Evolutionary conservation across 1,140 invertebrate genomes (phyloP), one percentile per base, ranked within the genome.

Genomic region (Bombyx mori): DNA sequence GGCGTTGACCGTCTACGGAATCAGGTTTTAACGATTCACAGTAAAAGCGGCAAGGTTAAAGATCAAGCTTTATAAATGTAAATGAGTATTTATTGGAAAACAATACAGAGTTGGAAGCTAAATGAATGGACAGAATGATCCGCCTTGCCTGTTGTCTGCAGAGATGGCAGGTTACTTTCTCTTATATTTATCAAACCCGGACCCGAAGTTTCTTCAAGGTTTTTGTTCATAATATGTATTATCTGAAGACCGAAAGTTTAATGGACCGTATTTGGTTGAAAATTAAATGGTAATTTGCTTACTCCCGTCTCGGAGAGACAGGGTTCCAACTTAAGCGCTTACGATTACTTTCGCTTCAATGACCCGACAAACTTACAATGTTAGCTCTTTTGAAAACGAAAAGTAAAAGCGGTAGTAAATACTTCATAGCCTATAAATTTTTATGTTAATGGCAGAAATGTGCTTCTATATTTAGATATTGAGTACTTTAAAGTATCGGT

Each of bases 161-260:
- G 45, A 63, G 71, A 78, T 77, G 73, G 77, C 69, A 77, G 70
- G 69, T 58, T 66, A 79, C 80, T 83, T 83, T 83, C 80, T 83
- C 80, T 77, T 61, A 48, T 56, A 68, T 63, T 55, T 65, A 61
- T 62, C 62, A 61, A 60, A 75, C 73, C 77, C 78, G 77, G 78
- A 79, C 77, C 65, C 61, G 58, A 67, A 52, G 63, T 60, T 74
- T 73, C 73, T 72, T 79, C 69, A 81, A 79, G 79, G 75, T 81
- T 83, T 83, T 80, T 73, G 71, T 78, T 75, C 79, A 77, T 80
- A 61, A 64, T 63, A 73, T 77, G 77, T 74, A 73, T 77, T 75
- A 80, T 72, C 74, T 63, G 72, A 79, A 79, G 50, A 79, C 74
- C 75, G 77, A 80, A 80, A 82, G 80, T 78, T 61, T 70, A 73